Evolutionary conservation across 2,113 vertebrate genomes (phyloP).

Genomic region (Mobula hypostoma): DNA sequence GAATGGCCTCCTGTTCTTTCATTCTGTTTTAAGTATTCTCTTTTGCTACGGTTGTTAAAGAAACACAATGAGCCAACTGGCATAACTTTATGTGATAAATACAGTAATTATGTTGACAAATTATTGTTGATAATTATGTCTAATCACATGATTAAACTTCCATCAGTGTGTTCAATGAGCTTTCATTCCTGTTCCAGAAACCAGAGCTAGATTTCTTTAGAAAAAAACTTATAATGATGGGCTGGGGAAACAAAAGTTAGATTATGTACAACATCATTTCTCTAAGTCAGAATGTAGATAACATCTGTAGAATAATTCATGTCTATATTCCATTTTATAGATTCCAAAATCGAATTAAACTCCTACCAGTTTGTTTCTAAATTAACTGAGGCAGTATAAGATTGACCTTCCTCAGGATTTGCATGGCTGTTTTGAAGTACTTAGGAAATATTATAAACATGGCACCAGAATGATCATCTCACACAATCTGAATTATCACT

Average conservation of each 20-base stretch:
- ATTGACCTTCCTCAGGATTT: neutral
- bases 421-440: neutral
- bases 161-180: neutral
- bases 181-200: neutral
- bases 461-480: neutral
- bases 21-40: neutral
- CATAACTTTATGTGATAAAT: neutral
- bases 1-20: too few relatives aligned
- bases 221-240: neutral
- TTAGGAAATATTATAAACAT: neutral
- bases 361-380: neutral
- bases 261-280: neutral
- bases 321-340: neutral
- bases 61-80: neutral
- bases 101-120: neutral
- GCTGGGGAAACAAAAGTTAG: neutral
- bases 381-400: neutral
- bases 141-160: neutral
- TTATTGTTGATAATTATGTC: too few relatives aligned
- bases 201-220: neutral
- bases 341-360: neutral
- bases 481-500: neutral
- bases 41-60: neutral
- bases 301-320: neutral
- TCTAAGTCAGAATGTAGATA: neutral